Evolutionary conservation across 1,140 invertebrate genomes (phyloP).

Genomic region (Adoxophyes honmai): DNA sequence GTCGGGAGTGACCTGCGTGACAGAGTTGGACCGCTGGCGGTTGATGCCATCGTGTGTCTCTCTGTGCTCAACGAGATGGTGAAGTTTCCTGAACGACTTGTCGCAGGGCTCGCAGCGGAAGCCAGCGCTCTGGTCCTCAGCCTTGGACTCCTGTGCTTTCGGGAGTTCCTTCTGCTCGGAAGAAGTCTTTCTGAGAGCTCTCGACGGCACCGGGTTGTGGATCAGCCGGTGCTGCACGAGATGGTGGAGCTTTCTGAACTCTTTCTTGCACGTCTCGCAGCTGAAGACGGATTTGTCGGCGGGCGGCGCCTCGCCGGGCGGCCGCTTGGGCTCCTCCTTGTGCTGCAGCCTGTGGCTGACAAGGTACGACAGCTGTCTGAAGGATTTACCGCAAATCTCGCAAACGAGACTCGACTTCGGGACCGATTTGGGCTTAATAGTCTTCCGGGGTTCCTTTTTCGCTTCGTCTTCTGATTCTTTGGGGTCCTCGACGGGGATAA

Average conservation of each 20-base stretch:
- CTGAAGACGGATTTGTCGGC: constrained; percentile 52
- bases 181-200: constrained; percentile 49
- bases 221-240: constrained; percentile 69
- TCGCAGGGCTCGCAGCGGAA: constrained; percentile 75
- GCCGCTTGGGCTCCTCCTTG: constrained; percentile 44
- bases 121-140: constrained; percentile 62
- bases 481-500: constrained; percentile 45
- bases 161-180: constrained; percentile 46
- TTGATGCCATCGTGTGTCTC: constrained; percentile 69
- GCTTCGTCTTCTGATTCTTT: constrained; percentile 26
- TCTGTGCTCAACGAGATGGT: constrained; percentile 73
- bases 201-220: constrained; percentile 46
- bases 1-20: constrained; percentile 21
- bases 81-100: constrained; percentile 73
- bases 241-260: constrained; percentile 71
- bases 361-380: constrained; percentile 69
- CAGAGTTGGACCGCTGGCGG: constrained; percentile 37
- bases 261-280: constrained; percentile 72
- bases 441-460: constrained; percentile 26
- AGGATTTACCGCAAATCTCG: constrained; percentile 72
- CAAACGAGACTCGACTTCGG: constrained; percentile 52
- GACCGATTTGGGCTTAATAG: constrained; percentile 34
- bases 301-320: constrained; percentile 27
- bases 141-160: constrained; percentile 34
- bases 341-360: constrained; percentile 65